phyloP scores from a whole-genome alignment of 1,140 invertebrate genomes.

The Elymnias hypermnestra region DNA sequence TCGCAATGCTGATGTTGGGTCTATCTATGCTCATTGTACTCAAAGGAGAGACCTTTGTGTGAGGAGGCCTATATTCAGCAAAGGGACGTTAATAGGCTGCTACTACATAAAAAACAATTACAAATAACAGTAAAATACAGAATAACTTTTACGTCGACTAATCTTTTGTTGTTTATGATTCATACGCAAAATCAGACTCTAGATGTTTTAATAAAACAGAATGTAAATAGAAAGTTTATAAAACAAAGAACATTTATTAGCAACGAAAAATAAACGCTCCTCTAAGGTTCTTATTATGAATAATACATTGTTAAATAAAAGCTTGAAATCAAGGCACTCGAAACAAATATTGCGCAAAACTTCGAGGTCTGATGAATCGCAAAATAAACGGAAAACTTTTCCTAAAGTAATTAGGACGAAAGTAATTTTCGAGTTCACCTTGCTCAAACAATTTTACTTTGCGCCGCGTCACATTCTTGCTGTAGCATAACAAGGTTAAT shows the following conservation, averaged over 20 bases:
- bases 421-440: constrained; percentile 46
- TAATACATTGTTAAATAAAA: constrained; percentile 3
- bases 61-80: too few species aligned
- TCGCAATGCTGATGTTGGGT: too few species aligned
- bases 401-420: constrained; percentile 47
- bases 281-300: background rate
- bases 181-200: too few species aligned
- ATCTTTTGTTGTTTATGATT: too few species aligned
- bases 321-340: background rate
- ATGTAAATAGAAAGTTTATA: background rate
- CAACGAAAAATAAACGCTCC: background rate
- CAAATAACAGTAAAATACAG: too few species aligned
- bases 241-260: background rate
- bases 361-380: constrained; percentile 18
- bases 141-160: too few species aligned
- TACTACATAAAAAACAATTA: too few species aligned
- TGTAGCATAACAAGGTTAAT: background rate
- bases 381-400: constrained; percentile 42
- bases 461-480: background rate
- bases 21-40: too few species aligned
- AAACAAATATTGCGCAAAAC: constrained; percentile 13
- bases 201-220: too few species aligned
- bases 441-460: constrained; percentile 9
- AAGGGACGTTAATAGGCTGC: too few species aligned
- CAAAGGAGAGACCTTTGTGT: too few species aligned